Conservation (phyloP, 2,888 invertebrate genomes). For the Falcaria lacertinaria region DNA sequence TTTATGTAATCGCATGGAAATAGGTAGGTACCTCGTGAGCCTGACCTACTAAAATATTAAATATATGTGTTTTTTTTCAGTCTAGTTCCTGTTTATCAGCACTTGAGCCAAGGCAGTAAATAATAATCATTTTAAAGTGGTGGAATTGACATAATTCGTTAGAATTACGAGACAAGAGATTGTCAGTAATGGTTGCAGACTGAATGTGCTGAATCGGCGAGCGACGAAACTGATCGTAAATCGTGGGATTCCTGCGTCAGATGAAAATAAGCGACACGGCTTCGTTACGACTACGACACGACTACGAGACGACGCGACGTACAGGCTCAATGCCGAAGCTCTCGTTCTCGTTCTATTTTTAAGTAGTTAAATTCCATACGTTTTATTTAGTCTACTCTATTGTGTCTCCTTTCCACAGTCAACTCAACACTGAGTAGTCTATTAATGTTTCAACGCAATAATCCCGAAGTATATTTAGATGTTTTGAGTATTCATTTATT, state of each 20-base stretch:
- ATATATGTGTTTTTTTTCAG: neutral
- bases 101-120: constrained; percentile 3
- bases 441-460: neutral
- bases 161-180: constrained; percentile 66
- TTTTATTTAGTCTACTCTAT: neutral
- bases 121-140: constrained; percentile 21
- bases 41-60: too few relatives aligned
- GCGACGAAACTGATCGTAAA: constrained; percentile 67
- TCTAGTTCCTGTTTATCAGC: neutral
- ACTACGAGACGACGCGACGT: constrained; percentile 13
- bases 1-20: too few relatives aligned
- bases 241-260: constrained; percentile 56
- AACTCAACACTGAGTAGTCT: neutral
- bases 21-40: too few relatives aligned
- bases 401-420: neutral
- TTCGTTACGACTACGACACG: constrained; percentile 19
- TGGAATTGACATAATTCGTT: constrained; percentile 55
- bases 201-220: constrained; percentile 71
- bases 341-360: constrained; percentile 8
- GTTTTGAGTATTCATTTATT: too few relatives aligned
- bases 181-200: constrained; percentile 65
- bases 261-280: constrained; percentile 64
- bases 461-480: neutral
- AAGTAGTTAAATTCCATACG: neutral
- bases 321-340: constrained; percentile 28